Percentiles rank a stretch among this genome's conserved stretches.
These are phyloP conservation scores for Leptodactylus fallax DNA, from an alignment of 2,797 vertebrate genomes.

Conservation along the genomic window DNA sequence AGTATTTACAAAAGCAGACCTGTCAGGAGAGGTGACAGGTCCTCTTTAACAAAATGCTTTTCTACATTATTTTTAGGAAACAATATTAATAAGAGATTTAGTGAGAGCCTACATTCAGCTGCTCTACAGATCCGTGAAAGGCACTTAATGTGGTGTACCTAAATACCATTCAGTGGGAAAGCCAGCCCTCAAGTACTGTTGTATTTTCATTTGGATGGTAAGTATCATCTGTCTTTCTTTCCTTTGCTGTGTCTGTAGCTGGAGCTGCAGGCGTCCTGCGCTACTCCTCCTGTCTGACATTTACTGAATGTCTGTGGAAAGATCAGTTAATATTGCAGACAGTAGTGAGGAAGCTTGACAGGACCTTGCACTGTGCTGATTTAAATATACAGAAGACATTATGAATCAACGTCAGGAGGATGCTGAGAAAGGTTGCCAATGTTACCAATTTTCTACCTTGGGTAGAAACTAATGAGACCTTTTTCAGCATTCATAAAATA, in stretches of 20 bases:
- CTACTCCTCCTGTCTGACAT: constrained; percentile 54
- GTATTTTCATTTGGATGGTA: constrained; percentile 29
- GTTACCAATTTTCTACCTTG: constrained; percentile 20
- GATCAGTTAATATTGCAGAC: constrained; percentile 46
- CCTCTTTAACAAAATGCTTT: too few species aligned
- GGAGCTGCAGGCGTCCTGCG: constrained; percentile 44
- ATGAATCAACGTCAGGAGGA: constrained; percentile 54
- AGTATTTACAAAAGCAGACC: too few species aligned
- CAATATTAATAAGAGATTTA: too few species aligned
- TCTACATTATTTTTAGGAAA: too few species aligned
- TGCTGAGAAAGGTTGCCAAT: constrained; percentile 40
- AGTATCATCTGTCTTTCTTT: constrained; percentile 50
- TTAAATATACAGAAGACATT: constrained; percentile 40
- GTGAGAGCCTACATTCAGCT: too few species aligned
- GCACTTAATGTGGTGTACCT: constrained; percentile 25
- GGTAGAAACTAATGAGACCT: not conserved
- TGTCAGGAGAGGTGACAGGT: too few species aligned
- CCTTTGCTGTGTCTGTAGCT: constrained; percentile 35
- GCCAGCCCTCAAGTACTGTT: constrained; percentile 17
- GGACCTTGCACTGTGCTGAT: constrained; percentile 36
- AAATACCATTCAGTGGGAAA: constrained; percentile 31
- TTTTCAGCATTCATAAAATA: constrained; percentile 7
- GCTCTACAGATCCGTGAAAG: not conserved
- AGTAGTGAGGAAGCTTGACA: constrained; percentile 22
- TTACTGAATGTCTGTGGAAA: constrained; percentile 58